A percentile compares a stretch with the other conserved stretches of the same genome.
These are phyloP conservation scores for Calephelis perditalis DNA, from an alignment of 2,888 invertebrate genomes.

Conservation along the genomic window DNA sequence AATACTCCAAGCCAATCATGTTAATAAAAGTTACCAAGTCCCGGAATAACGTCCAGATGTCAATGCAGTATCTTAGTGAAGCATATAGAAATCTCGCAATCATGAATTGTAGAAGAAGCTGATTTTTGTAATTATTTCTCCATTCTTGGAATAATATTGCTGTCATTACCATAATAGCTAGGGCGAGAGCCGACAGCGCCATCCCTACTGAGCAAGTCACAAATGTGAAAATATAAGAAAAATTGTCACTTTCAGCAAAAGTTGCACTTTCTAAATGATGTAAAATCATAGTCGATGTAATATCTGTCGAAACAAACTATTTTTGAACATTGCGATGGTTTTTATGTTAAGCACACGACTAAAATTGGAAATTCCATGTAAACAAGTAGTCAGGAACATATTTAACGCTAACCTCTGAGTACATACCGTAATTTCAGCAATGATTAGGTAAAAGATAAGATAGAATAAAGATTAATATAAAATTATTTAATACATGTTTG, in stretches of 20 bases:
- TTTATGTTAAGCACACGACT: no score
- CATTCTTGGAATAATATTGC: conserved; percentile 54
- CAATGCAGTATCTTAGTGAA: conserved; percentile 44
- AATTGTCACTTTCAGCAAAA: conserved; percentile 27
- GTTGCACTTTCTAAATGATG: not conserved
- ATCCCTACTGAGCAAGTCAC: conserved; percentile 48
- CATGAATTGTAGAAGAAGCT: conserved; percentile 60
- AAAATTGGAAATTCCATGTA: no score
- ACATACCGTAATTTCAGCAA: no score
- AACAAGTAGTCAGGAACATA: no score
- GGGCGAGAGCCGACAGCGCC: conserved; percentile 40
- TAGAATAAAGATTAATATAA: no score
- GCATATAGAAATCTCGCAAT: conserved; percentile 51
- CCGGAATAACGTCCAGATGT: conserved; percentile 36
- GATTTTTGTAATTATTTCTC: conserved; percentile 58
- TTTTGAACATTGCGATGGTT: no score
- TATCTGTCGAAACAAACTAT: not conserved
- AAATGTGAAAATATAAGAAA: conserved; percentile 36
- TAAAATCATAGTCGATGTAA: not conserved
- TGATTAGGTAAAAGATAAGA: no score
- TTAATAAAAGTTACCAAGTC: conserved; percentile 22
- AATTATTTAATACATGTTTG: no score
- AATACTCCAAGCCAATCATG: conserved; percentile 29
- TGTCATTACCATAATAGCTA: conserved; percentile 50
- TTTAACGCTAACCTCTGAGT: no score